Percentiles rank a stretch among this genome's conserved stretches.
These are phyloP conservation scores for Hermodice carunculata DNA, from an alignment of 2,888 invertebrate genomes.

Conservation along the genomic window DNA sequence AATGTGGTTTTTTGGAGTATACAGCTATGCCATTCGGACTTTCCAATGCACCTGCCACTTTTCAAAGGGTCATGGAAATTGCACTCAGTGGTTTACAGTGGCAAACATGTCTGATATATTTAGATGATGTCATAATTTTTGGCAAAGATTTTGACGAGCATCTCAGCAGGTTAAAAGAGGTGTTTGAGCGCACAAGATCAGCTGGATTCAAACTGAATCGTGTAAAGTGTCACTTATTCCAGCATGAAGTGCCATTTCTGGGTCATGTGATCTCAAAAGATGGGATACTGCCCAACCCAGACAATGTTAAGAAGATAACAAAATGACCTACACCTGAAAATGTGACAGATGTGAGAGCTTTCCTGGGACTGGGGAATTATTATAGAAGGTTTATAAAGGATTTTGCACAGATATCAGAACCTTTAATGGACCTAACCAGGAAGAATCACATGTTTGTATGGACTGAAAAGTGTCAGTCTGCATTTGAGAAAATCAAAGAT, in stretches of 20 bases:
- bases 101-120: no score
- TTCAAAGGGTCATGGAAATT: no score
- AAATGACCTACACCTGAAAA: background rate
- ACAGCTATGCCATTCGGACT: no score
- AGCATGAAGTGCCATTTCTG: background rate
- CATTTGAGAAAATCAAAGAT: background rate
- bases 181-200: no score
- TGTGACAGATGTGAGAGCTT: background rate
- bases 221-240: background rate
- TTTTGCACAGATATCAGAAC: background rate
- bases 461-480: background rate
- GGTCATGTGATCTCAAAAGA: background rate
- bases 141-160: background rate
- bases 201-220: background rate
- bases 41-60: no score
- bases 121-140: no score
- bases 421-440: background rate
- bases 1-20: no score
- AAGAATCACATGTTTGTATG: background rate
- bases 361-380: background rate
- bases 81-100: no score
- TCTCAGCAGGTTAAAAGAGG: background rate
- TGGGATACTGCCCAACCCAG: background rate
- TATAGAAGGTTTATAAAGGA: background rate
- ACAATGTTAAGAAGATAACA: background rate